phyloP scores from a whole-genome alignment of 2,888 invertebrate species.

The Plagiodera versicolora region DNA sequence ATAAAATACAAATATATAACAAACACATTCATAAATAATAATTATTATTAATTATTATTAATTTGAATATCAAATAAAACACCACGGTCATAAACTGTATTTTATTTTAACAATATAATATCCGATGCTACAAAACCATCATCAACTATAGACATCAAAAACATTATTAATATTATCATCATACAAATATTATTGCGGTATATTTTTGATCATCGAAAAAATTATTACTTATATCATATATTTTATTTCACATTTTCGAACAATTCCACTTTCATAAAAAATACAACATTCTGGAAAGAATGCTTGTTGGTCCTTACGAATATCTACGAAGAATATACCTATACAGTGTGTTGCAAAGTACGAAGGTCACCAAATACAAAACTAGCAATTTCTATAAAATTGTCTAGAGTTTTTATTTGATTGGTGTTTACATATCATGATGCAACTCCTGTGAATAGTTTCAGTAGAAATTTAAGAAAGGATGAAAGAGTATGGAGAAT shows the following conservation, averaged over 20 bases:
- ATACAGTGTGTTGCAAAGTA: neutral
- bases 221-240: neutral
- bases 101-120: conserved; percentile 21
- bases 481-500: neutral
- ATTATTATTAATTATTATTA: too few species aligned
- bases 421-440: neutral
- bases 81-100: conserved; percentile 1
- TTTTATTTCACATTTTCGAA: conserved; percentile 1
- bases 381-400: too few species aligned
- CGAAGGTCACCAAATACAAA: too few species aligned
- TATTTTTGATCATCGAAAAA: conserved; percentile 9
- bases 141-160: conserved; percentile 18
- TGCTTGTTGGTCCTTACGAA: neutral
- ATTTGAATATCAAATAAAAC: too few species aligned
- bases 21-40: too few species aligned
- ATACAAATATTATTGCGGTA: conserved; percentile 21
- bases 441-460: neutral
- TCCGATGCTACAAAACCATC: conserved; percentile 4
- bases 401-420: neutral
- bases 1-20: too few species aligned
- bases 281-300: neutral
- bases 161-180: conserved; percentile 12
- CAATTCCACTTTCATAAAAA: conserved; percentile 7
- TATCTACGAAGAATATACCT: neutral
- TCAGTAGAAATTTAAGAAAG: neutral